These are phyloP conservation scores for Acleris holmiana DNA, from an alignment of 2,888 invertebrate genomes.

Conservation along the genomic window DNA sequence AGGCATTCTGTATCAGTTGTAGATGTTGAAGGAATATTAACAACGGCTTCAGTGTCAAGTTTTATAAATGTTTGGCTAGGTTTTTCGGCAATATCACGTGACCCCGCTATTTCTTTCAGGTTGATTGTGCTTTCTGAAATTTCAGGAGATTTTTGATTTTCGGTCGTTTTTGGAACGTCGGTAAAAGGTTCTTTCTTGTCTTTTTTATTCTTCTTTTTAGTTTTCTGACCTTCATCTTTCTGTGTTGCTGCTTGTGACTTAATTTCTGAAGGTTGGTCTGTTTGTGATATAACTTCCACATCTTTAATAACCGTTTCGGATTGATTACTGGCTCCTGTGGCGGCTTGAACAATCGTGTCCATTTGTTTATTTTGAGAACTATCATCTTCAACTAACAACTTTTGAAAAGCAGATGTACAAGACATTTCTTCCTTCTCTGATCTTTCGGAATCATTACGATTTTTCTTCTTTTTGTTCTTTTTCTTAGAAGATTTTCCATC, in stretches of 20 bases:
- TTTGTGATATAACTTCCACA: constrained; percentile 15
- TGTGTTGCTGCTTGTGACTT: constrained; percentile 27
- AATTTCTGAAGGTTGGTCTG: constrained; percentile 18
- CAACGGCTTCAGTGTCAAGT: constrained; percentile 17
- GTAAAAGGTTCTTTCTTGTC: constrained; percentile 49
- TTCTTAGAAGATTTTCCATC: constrained; percentile 55
- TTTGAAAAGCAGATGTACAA: constrained; percentile 65
- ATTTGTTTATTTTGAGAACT: constrained; percentile 36
- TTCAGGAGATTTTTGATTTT: constrained; percentile 29
- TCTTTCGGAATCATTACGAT: constrained; percentile 64
- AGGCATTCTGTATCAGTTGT: constrained; percentile 43
- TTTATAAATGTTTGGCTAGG: constrained; percentile 12
- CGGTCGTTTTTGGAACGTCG: constrained; percentile 3
- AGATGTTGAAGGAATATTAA: constrained; percentile 25
- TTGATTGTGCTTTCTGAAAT: background rate
- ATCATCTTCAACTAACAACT: constrained; percentile 52
- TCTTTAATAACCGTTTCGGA: constrained; percentile 13
- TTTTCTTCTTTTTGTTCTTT: constrained; percentile 70
- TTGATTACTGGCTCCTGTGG: constrained; percentile 21
- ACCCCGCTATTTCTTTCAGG: constrained; percentile 16
- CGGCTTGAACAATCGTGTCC: constrained; percentile 23
- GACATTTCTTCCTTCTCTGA: constrained; percentile 64
- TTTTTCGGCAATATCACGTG: background rate
- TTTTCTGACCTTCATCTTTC: constrained; percentile 35
- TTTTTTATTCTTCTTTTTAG: constrained; percentile 51